Base-by-base conservation (phyloP, 2,888 invertebrate genomes). In the Plebejus argus region DNA sequence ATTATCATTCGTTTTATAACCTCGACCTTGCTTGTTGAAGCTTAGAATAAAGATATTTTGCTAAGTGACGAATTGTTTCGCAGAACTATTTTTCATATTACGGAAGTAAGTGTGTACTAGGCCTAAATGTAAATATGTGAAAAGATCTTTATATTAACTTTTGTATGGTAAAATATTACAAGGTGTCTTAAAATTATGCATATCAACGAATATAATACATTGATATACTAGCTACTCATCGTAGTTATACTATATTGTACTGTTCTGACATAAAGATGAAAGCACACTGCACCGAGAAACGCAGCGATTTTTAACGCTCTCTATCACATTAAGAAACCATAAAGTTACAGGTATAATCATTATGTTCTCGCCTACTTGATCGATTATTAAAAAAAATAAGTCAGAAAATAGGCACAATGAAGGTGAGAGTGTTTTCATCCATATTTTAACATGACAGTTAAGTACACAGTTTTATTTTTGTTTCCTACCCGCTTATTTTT, bases 131-230 rank as follows among this genome's bases (percentile, higher is more conserved):
- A 92, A 88, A 92, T 92, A 92, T 92, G 91, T 92, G 91, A 86
- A 85, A 82, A 82, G 77, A 84, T 83, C 83, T 49, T 77, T 79
- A 80, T 77, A 76, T 78, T 86, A 89, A 88, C 85, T 90, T 91
- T 91, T 91, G 84, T 91, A 91, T 90, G 86, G 86, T 85, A 89
- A 88, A 86, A 83, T 90, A 86, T 66, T 92, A 91, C 93, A 93
- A 92, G 92, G 93, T 93, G 93, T 93, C 93, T 93, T 93, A 92
- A 87, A 89, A 91, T 90, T 91, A 93, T 93, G 93, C 93, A 93
- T 93, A 93, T 93, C 93, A 93, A 92, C 92, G 91, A 93, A 77
- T 72, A 35, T 72, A 71, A 72, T 72, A 77, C 71, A 72, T 77
- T 77, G 77, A 72, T 77, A 77, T 77, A 71, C 77, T 70, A 49